Evolutionary conservation across 2,113 vertebrate genomes (phyloP), one percentile per base, ranked within the genome.

Genomic region (Phylloscopus trochiloides): DNA sequence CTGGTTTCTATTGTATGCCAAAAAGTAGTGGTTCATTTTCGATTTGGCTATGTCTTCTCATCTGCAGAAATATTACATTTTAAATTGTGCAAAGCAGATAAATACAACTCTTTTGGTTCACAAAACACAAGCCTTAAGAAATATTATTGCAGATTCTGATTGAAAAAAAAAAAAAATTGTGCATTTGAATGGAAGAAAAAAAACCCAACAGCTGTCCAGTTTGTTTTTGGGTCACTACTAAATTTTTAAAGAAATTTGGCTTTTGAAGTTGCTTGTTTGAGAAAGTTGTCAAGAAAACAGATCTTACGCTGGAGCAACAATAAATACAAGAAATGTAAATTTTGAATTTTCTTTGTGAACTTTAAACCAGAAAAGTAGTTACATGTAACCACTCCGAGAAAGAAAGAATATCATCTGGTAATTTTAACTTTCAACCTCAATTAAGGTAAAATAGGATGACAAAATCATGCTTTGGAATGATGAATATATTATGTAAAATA

Each of bases 361-460:
- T 89, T 78, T 52, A 78, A 45, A 85, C 38, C 57, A 87, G 66
- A 52, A 81, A 89, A 75, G 9, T 43, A 91, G 48, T 51, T 59
- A 12, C 34, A 47, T 57, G 48, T 52, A 88, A 83, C 13, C 17
- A 52, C 20, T 72, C 48, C 38, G 50, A 90, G 58, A 72, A 88
- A 79, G 52, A 63, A 92, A 82, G 9, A 11, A 9, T 89, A 63
- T 90, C 14, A 67, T 63, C 24, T 66, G 38, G n/a, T 63, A 85
- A 88, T 88, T 88, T 68, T 48, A 88, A 42, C 48, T 70, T 90
- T 95, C 88, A 90, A 2, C 36, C 14, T 90, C 70, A 58, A 57
- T 93, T 90, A 82, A 85, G 61, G 85, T 88, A 90, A 92, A 94
- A 72, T 14, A 65, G 10, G n/a, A 82, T 93, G 78, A 95, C n/a